Evolutionary conservation across 2,113 vertebrate genomes (phyloP).

Genomic region (Siniperca chuatsi): DNA sequence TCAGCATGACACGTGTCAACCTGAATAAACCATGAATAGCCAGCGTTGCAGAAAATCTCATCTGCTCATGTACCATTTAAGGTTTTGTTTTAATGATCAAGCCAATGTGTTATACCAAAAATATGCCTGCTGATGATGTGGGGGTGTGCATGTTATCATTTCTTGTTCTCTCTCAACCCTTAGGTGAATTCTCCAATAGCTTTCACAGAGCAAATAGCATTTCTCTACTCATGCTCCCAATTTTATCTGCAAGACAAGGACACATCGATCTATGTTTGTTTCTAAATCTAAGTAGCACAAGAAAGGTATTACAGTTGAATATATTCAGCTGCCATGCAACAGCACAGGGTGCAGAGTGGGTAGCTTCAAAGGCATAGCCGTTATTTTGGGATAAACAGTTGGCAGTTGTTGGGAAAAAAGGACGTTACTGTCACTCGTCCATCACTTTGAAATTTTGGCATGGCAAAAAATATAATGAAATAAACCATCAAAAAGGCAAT

Average conservation of each 20-base stretch:
- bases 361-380: neutral
- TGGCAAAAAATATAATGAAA: neutral
- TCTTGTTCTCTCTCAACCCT: neutral
- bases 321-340: slow-evolving; percentile 10
- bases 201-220: slow-evolving; percentile 22
- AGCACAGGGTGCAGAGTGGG: neutral
- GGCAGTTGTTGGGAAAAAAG: neutral
- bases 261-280: slow-evolving; percentile 41
- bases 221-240: slow-evolving; percentile 17
- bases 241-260: slow-evolving; percentile 29
- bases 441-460: slow-evolving; percentile 2
- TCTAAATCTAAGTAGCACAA: slow-evolving; percentile 33
- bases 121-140: slow-evolving; percentile 6
- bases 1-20: slow-evolving; percentile 20
- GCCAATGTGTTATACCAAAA: neutral
- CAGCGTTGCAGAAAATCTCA: slow-evolving; percentile 30
- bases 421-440: neutral
- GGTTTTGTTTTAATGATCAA: slow-evolving; percentile 33
- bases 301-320: slow-evolving; percentile 10
- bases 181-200: neutral
- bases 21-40: slow-evolving; percentile 30
- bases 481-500: slow-evolving; percentile 26
- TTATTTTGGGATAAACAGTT: slow-evolving; percentile 28
- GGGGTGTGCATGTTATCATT: neutral
- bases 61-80: slow-evolving; percentile 19